Evolutionary conservation across 2,797 vertebrate genomes (phyloP).

Genomic region (Oceanodroma leucorhoa): DNA sequence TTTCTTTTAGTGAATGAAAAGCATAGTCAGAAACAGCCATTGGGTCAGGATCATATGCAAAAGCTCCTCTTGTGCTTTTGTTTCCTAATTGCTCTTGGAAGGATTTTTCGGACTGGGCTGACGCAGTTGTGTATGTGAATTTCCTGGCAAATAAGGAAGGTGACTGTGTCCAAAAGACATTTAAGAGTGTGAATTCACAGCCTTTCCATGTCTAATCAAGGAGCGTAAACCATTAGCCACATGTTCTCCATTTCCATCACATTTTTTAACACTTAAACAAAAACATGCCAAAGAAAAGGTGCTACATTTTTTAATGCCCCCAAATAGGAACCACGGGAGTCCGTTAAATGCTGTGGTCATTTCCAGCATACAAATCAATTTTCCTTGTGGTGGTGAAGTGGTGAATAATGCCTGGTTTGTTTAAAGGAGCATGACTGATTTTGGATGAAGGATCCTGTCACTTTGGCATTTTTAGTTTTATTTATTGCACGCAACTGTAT

Average conservation of each 20-base stretch:
- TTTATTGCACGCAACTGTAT: slow-evolving; percentile 76
- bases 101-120: slow-evolving; percentile 32
- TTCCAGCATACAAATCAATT: slow-evolving; percentile 71
- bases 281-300: slow-evolving; percentile 69
- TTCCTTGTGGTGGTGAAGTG: slow-evolving; percentile 72
- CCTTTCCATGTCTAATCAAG: slow-evolving; percentile 74
- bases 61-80: slow-evolving; percentile 50
- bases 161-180: slow-evolving; percentile 71
- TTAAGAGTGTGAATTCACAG: slow-evolving; percentile 65
- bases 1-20: slow-evolving; percentile 59
- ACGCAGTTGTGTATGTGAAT: slow-evolving; percentile 62
- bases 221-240: slow-evolving; percentile 69
- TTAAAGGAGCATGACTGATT: slow-evolving; percentile 69
- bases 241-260: slow-evolving; percentile 73
- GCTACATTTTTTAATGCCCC: slow-evolving; percentile 70
- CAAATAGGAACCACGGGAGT: slow-evolving; percentile 71
- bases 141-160: slow-evolving; percentile 72
- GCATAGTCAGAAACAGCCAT: slow-evolving; percentile 5
- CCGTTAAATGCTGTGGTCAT: slow-evolving; percentile 58
- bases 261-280: slow-evolving; percentile 72
- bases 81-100: slow-evolving; percentile 58
- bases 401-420: slow-evolving; percentile 79
- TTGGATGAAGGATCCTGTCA: slow-evolving; percentile 72
- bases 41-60: slow-evolving; percentile 23
- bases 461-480: slow-evolving; percentile 75